phyloP scores from a whole-genome alignment of 2,888 invertebrate genomes.

The Calliopum simillimum region DNA sequence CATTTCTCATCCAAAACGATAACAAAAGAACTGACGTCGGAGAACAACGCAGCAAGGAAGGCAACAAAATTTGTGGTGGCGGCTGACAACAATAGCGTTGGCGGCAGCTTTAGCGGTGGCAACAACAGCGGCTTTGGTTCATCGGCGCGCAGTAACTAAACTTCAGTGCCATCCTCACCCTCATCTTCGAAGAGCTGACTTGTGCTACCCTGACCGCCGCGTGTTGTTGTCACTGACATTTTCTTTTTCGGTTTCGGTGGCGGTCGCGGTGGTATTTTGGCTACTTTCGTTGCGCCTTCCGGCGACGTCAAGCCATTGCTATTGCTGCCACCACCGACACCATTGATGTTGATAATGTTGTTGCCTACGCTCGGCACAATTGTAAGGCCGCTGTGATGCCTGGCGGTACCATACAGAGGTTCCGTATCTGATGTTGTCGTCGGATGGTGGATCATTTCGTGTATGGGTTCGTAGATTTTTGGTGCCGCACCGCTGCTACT shows the following conservation, averaged over 20 bases:
- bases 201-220: constrained; percentile 68
- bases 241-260: constrained; percentile 87
- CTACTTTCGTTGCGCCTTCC: constrained; percentile 54
- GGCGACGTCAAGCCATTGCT: constrained; percentile 67
- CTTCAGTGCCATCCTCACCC: constrained; percentile 90
- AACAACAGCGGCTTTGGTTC: constrained; percentile 5
- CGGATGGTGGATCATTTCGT: constrained; percentile 56
- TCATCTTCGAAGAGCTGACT: constrained; percentile 88
- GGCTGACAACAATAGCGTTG: constrained; percentile 35
- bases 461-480: constrained; percentile 66
- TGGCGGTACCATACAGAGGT: constrained; percentile 61
- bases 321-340: constrained; percentile 45
- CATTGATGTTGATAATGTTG: constrained; percentile 18
- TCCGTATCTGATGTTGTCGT: constrained; percentile 60
- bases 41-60: constrained; percentile 43
- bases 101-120: constrained; percentile 20
- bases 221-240: constrained; percentile 75
- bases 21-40: constrained; percentile 35
- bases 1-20: constrained; percentile 35
- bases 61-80: constrained; percentile 43
- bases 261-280: constrained; percentile 85
- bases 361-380: constrained; percentile 56
- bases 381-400: constrained; percentile 58
- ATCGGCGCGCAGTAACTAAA: constrained; percentile 69
- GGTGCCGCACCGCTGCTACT: constrained; percentile 48